Evolutionary conservation across 2,113 vertebrate species (phyloP), one percentile per base, ranked within the genome.

Genomic region (Acrocephalus kingi): DNA sequence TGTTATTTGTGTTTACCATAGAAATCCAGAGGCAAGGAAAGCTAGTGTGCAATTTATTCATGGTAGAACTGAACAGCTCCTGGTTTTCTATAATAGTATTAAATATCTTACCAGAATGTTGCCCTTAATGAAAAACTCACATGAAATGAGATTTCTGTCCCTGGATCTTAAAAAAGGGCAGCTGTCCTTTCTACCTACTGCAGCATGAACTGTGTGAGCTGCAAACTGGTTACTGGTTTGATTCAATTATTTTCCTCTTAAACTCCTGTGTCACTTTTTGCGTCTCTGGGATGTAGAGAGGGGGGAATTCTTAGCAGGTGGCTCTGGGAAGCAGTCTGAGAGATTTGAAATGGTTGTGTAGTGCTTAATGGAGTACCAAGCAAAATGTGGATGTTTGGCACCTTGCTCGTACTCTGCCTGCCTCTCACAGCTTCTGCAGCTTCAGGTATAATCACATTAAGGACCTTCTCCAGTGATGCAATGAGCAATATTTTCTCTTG

Each of bases 141-240:
- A 13, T 21, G 37, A 76, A 46, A 69, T 52, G 73, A 51, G n/a
- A 43, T 72, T 91, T n/a, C 45, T 68, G 21, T n/a, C 49, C 46
- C 31, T 64, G 27, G 39, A 15, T 64, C 11, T 68, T 45, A 31
- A 30, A 10, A 2, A 22, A 41, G 25, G 13, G 23, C 59, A 27
- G 6, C 20, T 84, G n/a, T 45, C 17, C 18, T 72, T 83, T n/a
- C 7, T 4, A 0, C 1, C 0, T 43, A 10, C 46, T 52, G 51
- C 16, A 35, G 18, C 30, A 35, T 69, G 39, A 54, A 22, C 7
- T 49, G 2, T 25, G 62, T 51, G 55, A 55, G 51, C 91, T 69
- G 45, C 37, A 39, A 27, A 74, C 41, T n/a, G 22, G 9, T 55
- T 20, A 31, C 33, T 52, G 33, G 23, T 15, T 78, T 73, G 49